Evolutionary conservation across 2,797 vertebrate species (phyloP).

Genomic region (Clarias fuscus): DNA sequence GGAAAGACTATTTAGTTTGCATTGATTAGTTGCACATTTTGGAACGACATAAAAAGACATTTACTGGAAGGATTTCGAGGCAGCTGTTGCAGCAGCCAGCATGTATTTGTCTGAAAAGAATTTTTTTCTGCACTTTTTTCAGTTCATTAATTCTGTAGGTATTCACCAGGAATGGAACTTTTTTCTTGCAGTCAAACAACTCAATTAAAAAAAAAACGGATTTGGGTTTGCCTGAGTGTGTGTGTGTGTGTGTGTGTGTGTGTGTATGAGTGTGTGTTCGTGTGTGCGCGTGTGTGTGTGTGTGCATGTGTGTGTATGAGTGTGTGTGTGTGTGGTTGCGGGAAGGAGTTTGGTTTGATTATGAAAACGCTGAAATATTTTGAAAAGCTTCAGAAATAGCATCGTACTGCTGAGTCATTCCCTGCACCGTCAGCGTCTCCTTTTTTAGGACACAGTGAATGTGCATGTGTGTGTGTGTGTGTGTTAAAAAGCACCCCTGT

Average conservation of each 20-base stretch:
- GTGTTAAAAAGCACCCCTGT: constrained; percentile 2
- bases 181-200: not conserved
- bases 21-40: not conserved
- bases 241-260: not conserved
- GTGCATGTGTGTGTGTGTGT: constrained; percentile 13
- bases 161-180: not conserved
- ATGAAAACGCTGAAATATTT: not conserved
- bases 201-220: not conserved
- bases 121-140: not conserved
- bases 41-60: not conserved
- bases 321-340: not conserved
- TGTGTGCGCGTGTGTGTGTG: not conserved
- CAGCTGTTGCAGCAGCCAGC: not conserved
- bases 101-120: not conserved
- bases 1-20: not conserved
- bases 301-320: not conserved
- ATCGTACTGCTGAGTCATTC: constrained; percentile 36
- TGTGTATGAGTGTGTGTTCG: not conserved
- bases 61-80: not conserved
- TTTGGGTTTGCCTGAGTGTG: not conserved
- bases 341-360: not conserved
- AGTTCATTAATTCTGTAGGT: not conserved
- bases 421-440: constrained; percentile 5
- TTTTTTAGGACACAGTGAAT: constrained; percentile 18
- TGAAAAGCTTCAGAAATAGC: constrained; percentile 1